Evolutionary conservation across 2,113 vertebrate species (phyloP).

Genomic region (Pachycephala philippinensis): DNA sequence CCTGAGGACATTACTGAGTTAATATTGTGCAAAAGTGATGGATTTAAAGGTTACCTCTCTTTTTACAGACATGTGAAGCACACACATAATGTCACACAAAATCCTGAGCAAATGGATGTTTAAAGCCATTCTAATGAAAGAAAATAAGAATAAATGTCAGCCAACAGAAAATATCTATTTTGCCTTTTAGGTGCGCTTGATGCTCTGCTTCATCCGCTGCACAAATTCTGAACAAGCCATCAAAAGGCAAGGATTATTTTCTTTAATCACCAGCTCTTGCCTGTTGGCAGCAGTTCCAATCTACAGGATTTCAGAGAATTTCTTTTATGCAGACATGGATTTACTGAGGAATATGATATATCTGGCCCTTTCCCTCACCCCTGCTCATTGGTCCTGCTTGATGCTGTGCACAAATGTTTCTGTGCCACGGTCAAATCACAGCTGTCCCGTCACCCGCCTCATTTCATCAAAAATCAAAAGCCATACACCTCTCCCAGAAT

Average conservation of each 20-base stretch:
- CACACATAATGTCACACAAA: conserved; percentile 4
- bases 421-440: accelerated
- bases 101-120: neutral
- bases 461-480: neutral
- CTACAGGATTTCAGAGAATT: neutral
- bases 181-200: neutral
- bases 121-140: conserved; percentile 22
- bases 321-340: neutral
- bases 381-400: accelerated
- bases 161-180: conserved; percentile 21
- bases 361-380: neutral
- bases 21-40: conserved; percentile 19
- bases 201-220: neutral
- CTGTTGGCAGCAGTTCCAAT: neutral
- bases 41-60: conserved; percentile 51
- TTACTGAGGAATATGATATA: neutral
- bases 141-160: conserved; percentile 46
- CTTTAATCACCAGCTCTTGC: neutral
- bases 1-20: neutral
- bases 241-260: conserved; percentile 14
- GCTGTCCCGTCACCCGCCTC: accelerated
- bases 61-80: conserved; percentile 1
- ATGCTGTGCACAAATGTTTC: accelerated
- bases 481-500: neutral
- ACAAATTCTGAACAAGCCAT: neutral